Evolutionary conservation across 64 coral and sea anemone genomes (phyloP), one percentile per base, ranked within the genome.

Genomic region (Montipora capricornis): DNA sequence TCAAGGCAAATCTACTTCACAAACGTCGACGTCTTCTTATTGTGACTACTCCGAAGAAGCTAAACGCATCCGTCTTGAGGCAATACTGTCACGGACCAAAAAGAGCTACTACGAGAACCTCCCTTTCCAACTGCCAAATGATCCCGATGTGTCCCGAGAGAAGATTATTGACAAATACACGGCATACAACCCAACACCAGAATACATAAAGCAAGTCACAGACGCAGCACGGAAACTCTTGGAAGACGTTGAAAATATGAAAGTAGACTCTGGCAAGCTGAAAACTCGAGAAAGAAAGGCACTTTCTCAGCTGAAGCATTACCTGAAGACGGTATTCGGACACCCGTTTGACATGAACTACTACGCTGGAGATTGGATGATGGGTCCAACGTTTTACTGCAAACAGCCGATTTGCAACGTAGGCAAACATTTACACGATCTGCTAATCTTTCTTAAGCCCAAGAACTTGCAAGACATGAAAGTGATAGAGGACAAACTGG

Each of bases 271-370:
- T 37, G 46, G 91, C 4, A 89, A 73, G 24, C 77, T 97, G 8
- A 97, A 94, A 48, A 68, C 85, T 44, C 77, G 96, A 2, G 96
- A 97, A 95, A 88, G 60, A 22, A 97, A 97, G 87, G 96, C 93
- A 13, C 88, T 97, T 16, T 92, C 80, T 6, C 92, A 99, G 87
- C 64, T 99, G 0, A 94, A 90, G 57, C 91, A 94, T 57, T 99
- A 92, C 47, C 80, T 99, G 7, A 93, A 92, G 48, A 90, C 94
- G 20, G 71, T 45, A n/a, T 99, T 99, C 77, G 92, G 94, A 14
- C 24, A 64, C 8, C 92, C 92, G 3, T 96, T 82, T 68, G 98
- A 89, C 13, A 62, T 81, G 51, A 96, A 99, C 49, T 99, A 94
- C 68, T 88, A 90, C 29, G 57, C 92, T 6, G 95, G 95, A 3